Evolutionary conservation across 2,888 invertebrate species (phyloP), one percentile per base, ranked within the genome.

Genomic region (Sinotaia quadrata): DNA sequence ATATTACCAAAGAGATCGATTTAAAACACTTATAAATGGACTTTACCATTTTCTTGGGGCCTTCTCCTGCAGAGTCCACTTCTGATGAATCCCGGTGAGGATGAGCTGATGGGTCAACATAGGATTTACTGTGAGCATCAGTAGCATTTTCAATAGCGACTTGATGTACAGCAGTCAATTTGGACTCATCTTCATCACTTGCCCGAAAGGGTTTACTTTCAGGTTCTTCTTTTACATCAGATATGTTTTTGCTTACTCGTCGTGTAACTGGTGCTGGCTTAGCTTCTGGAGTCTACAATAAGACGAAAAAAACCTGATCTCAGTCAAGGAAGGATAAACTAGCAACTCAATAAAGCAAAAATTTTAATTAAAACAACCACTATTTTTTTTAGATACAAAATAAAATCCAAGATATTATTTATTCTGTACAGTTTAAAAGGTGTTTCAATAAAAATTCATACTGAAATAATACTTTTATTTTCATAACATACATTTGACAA

Each of bases 21-120:
- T 27, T 21, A 15, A 54, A 4, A 54, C 3, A 24, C 4, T 8
- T 21, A 27, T 29, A 54, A 54, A 4, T 33, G 24, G 31, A 49
- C 18, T n/a, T n/a, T 37, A 70, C 75, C 75, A 71, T 44, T 61
- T 75, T 75, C 34, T 61, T 67, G 3, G 54, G 61, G 31, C 68
- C 56, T 12, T 74, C 73, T n/a, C 66, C 51, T 12, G 47, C 18
- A 33, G 72, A 41, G n/a, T 66, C 67, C 3, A 62, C 41, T 18
- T 69, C 69, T 29, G 63, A 34, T 52, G n/a, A n/a, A n/a, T n/a
- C n/a, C n/a, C n/a, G n/a, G n/a, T n/a, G n/a, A n/a, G n/a, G n/a
- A n/a, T 47, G 21, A 27, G 33, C 27, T 8, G 56, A 8, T 33
- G 56, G 18, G 12, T 31, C 27, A 54, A 27, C 27, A 44, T 31